Conservation (phyloP, 2,113 vertebrate genomes). For the Heloderma charlesbogerti region DNA sequence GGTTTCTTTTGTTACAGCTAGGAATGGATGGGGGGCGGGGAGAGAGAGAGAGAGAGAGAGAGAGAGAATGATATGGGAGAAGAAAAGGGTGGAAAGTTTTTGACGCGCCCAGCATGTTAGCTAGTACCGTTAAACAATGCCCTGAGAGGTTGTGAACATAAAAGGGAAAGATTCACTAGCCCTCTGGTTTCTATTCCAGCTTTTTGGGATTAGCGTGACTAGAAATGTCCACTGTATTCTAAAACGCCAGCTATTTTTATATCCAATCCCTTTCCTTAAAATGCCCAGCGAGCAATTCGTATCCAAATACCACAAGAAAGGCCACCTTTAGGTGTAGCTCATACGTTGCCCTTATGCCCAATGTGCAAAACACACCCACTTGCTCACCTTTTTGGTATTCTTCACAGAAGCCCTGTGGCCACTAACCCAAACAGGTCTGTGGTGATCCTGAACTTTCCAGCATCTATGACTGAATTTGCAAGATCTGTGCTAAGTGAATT, state of each 20-base stretch:
- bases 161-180: background rate
- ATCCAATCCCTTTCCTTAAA: background rate
- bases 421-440: background rate
- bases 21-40: too few relatives aligned
- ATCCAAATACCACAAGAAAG: background rate
- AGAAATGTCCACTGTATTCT: background rate
- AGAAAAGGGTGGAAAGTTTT: background rate
- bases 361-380: background rate
- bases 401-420: background rate
- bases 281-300: background rate
- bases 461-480: background rate
- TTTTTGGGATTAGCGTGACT: background rate
- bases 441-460: background rate
- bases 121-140: conserved; percentile 4
- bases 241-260: background rate
- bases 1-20: background rate
- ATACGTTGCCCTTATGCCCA: background rate
- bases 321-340: background rate
- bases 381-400: background rate
- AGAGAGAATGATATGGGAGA: background rate
- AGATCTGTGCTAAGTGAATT: background rate
- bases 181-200: background rate
- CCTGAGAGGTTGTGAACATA: background rate
- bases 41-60: background rate
- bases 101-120: background rate